A percentile compares a stretch with the other conserved stretches of the same genome.
Conservation (phyloP, 2,113 vertebrate genomes). For the Todiramphus chloris region DNA sequence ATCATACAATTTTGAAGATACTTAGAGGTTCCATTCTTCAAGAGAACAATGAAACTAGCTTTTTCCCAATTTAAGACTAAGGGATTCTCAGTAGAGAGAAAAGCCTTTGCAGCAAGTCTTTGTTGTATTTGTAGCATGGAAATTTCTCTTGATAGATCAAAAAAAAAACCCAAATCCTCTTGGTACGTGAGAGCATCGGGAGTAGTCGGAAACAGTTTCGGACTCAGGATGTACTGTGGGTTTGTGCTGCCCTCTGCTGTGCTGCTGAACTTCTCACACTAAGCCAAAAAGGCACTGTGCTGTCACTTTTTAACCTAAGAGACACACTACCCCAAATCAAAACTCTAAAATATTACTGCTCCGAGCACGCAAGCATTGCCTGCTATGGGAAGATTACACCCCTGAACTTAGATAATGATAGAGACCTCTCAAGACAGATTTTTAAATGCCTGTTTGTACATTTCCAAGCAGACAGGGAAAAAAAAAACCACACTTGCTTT, state of each 20-base stretch:
- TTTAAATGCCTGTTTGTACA: neutral
- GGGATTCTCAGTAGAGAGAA: neutral
- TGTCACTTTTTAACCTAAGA: neutral
- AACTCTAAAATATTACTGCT: neutral
- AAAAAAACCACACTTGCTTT: neutral
- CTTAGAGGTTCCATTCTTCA: neutral
- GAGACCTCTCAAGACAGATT: neutral
- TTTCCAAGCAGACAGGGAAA: neutral
- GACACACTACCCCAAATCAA: neutral
- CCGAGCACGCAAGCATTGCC: neutral
- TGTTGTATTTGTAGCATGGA: neutral
- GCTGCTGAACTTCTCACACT: neutral
- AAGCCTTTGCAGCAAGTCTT: neutral
- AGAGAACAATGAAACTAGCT: neutral
- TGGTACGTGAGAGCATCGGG: neutral
- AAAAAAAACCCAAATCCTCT: neutral
- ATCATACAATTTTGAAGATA: neutral
- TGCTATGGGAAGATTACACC: neutral
- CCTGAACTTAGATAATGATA: neutral
- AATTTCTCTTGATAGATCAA: neutral
- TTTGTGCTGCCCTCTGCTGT: slow-evolving; percentile 69
- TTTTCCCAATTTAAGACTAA: neutral
- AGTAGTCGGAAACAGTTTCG: neutral
- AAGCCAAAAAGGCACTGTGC: neutral
- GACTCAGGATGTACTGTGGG: neutral